Conservation (phyloP, 2,888 invertebrate species). For the Leptinotarsa peninsularis region DNA sequence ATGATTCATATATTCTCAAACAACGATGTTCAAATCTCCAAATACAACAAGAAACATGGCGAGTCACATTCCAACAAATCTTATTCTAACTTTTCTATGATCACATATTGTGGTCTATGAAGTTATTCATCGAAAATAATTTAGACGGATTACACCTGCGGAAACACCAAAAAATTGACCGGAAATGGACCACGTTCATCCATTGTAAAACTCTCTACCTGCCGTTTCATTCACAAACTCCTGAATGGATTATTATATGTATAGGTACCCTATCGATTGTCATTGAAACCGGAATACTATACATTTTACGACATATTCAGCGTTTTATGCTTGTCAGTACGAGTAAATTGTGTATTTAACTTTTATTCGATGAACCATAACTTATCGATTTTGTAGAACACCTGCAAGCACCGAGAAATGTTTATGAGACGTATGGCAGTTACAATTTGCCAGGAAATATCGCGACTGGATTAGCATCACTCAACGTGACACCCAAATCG, state of each 20-base stretch:
- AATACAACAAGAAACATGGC: too few relatives aligned
- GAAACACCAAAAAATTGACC: constrained; percentile 25
- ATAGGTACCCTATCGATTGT: constrained; percentile 19
- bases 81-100: too few relatives aligned
- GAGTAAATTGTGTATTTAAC: constrained; percentile 29
- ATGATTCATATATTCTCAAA: too few relatives aligned
- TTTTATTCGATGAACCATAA: constrained; percentile 14
- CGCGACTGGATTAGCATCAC: background rate
- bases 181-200: constrained; percentile 22
- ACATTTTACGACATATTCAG: constrained; percentile 23
- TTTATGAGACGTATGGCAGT: background rate
- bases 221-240: constrained; percentile 22
- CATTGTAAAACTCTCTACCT: constrained; percentile 15
- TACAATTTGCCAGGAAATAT: constrained; percentile 19
- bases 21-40: too few relatives aligned
- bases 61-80: background rate
- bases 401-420: constrained; percentile 7
- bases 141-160: constrained; percentile 2
- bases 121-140: background rate
- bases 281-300: constrained; percentile 22
- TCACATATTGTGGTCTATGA: background rate
- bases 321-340: constrained; percentile 18
- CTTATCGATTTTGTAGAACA: constrained; percentile 20
- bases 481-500: too few relatives aligned
- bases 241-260: constrained; percentile 22